Percentiles rank a stretch among this genome's conserved stretches.
Evolutionary conservation across 2,113 vertebrate genomes (phyloP).

Genomic region (Chionomys nivalis): DNA sequence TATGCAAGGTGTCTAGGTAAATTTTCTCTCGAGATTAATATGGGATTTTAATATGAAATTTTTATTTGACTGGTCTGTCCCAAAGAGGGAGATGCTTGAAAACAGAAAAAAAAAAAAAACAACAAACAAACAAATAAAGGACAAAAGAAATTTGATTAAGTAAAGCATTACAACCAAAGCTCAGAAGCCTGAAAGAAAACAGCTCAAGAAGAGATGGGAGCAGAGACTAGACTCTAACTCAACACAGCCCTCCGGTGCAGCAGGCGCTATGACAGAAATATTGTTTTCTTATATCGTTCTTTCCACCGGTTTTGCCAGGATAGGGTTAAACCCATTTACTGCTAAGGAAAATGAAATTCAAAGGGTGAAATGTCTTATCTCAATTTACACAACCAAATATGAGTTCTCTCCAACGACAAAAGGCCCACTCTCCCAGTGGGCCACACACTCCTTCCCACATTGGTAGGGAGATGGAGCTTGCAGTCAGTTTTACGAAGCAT

Average conservation of each 20-base stretch:
- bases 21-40: not conserved
- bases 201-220: not conserved
- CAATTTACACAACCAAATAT: not conserved
- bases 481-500: not conserved
- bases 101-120: not conserved
- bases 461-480: not conserved
- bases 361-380: not conserved
- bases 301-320: not conserved
- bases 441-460: rapidly evolving
- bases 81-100: not conserved
- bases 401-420: not conserved
- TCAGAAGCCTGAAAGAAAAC: not conserved
- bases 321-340: not conserved
- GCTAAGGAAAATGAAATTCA: not conserved
- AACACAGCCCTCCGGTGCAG: not conserved
- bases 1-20: too few relatives aligned
- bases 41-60: not conserved
- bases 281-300: not conserved
- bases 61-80: not conserved
- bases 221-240: too few relatives aligned
- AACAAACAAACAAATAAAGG: too few relatives aligned
- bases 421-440: rapidly evolving
- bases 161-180: not conserved
- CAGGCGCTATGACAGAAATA: not conserved
- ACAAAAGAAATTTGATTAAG: not conserved